Percentiles rank a stretch among this genome's conserved stretches.
These are phyloP conservation scores for Sarcophaga rosellei DNA, from an alignment of 2,888 invertebrate genomes.

Conservation along the genomic window DNA sequence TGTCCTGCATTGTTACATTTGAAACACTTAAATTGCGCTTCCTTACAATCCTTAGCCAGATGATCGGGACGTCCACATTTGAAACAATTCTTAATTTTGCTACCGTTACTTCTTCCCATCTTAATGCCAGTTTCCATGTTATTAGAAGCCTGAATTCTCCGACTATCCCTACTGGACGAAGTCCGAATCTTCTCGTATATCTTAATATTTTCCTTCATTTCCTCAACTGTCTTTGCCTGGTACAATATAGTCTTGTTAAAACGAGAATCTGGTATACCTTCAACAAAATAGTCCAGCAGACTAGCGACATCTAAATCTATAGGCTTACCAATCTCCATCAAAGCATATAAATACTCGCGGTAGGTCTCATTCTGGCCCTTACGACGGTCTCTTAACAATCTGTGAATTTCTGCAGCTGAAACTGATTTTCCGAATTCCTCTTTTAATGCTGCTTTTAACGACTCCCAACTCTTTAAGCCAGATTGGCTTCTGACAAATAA, in stretches of 20 bases:
- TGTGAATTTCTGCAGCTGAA: constrained; percentile 40
- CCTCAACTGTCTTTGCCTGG: constrained; percentile 49
- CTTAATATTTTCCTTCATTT: constrained; percentile 54
- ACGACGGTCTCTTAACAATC: constrained; percentile 34
- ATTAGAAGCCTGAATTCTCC: background rate
- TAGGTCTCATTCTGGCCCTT: constrained; percentile 10
- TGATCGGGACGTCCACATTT: constrained; percentile 41
- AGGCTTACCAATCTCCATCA: constrained; percentile 46
- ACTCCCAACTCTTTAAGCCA: constrained; percentile 25
- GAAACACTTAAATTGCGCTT: constrained; percentile 42
- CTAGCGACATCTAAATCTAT: constrained; percentile 49
- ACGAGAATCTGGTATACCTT: constrained; percentile 51
- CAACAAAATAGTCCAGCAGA: constrained; percentile 58
- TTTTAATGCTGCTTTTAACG: background rate
- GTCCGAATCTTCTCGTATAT: constrained; percentile 54
- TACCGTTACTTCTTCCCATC: background rate
- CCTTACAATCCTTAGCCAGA: constrained; percentile 31
- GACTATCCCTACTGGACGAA: background rate
- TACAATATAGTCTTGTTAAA: constrained; percentile 48
- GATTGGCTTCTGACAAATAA: constrained; percentile 57
- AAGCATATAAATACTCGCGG: constrained; percentile 50
- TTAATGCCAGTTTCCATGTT: too few species aligned
- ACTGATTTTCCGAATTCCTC: background rate
- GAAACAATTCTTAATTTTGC: too few species aligned
- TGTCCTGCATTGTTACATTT: constrained; percentile 41